phyloP scores from a whole-genome alignment of 64 coral and sea anemone species.

The Catalaphyllia jardinei region DNA sequence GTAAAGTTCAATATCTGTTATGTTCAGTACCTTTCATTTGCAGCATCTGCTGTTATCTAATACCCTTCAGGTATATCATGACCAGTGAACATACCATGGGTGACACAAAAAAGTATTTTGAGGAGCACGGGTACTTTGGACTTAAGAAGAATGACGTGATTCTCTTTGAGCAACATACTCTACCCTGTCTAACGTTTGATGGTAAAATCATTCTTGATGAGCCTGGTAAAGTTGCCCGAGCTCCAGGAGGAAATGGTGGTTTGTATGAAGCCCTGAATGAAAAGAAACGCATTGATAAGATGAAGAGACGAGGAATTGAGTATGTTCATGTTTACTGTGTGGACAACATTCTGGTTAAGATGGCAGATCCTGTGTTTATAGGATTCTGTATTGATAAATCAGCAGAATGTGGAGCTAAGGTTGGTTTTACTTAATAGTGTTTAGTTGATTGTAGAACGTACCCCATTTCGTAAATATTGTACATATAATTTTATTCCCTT shows the following conservation, averaged over 20 bases:
- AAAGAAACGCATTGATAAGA: conserved; percentile 46
- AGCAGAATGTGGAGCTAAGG: conserved; percentile 97
- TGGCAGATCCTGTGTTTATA: conserved; percentile 94
- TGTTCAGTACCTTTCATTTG: too few species aligned
- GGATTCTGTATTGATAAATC: conserved; percentile 83
- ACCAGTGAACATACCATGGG: conserved; percentile 88
- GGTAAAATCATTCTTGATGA: conserved; percentile 89
- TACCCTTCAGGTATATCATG: conserved; percentile 85
- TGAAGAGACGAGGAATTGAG: conserved; percentile 87
- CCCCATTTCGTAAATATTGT: too few species aligned
- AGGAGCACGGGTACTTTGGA: conserved; percentile 72
- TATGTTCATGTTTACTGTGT: conserved; percentile 92
- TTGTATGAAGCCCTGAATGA: conserved; percentile 74
- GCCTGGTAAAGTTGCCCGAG: conserved; percentile 74
- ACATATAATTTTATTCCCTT: too few species aligned
- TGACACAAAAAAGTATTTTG: conserved; percentile 75
- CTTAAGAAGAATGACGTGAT: conserved; percentile 69
- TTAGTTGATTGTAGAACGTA: background rate
- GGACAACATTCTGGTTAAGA: conserved; percentile 94
- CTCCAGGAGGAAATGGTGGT: conserved; percentile 93
- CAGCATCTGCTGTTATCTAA: background rate
- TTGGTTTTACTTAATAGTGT: background rate
- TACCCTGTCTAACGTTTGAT: conserved; percentile 74
- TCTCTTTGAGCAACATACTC: conserved; percentile 88
- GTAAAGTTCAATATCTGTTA: too few species aligned